These are phyloP conservation scores for Thalassoma bifasciatum DNA, from an alignment of 2,113 vertebrate species.

Conservation along the genomic window DNA sequence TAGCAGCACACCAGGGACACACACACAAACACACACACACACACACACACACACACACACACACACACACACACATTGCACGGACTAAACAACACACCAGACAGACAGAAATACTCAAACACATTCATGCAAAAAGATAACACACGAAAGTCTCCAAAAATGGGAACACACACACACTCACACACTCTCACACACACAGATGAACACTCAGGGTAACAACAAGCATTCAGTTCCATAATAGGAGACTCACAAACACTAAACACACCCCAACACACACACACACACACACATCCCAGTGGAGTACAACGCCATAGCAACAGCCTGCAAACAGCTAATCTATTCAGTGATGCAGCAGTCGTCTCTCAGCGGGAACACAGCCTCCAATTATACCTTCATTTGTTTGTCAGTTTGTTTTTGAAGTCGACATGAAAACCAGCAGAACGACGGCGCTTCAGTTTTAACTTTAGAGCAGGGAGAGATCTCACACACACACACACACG, in stretches of 20 bases:
- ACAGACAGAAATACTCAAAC: slow-evolving; percentile 9
- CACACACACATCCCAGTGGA: slow-evolving; percentile 66
- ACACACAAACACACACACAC: slow-evolving; percentile 18
- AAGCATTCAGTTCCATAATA: slow-evolving; percentile 52
- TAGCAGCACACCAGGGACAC: slow-evolving; percentile 57
- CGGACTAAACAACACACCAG: not conserved
- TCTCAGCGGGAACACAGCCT: slow-evolving; percentile 68
- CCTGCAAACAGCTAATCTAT: slow-evolving; percentile 76
- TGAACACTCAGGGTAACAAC: slow-evolving; percentile 35
- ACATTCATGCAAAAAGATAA: slow-evolving; percentile 31
- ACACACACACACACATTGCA: not conserved
- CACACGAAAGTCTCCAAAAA: slow-evolving; percentile 37
- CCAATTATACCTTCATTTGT: slow-evolving; percentile 79
- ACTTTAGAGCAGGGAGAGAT: not conserved
- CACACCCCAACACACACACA: slow-evolving; percentile 44
- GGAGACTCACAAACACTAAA: slow-evolving; percentile 20
- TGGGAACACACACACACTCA: slow-evolving; percentile 8
- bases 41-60: slow-evolving; percentile 12
- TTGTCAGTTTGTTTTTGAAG: slow-evolving; percentile 62
- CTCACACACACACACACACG: slow-evolving; percentile 4
- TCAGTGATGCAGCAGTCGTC: slow-evolving; percentile 69
- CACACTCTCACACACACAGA: slow-evolving; percentile 37
- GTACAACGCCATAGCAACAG: slow-evolving; percentile 69
- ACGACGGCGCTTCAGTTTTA: slow-evolving; percentile 14
- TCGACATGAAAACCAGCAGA: slow-evolving; percentile 50